phyloP scores from a whole-genome alignment of 2,888 invertebrate species.

The Sarcophaga caerulescens region DNA sequence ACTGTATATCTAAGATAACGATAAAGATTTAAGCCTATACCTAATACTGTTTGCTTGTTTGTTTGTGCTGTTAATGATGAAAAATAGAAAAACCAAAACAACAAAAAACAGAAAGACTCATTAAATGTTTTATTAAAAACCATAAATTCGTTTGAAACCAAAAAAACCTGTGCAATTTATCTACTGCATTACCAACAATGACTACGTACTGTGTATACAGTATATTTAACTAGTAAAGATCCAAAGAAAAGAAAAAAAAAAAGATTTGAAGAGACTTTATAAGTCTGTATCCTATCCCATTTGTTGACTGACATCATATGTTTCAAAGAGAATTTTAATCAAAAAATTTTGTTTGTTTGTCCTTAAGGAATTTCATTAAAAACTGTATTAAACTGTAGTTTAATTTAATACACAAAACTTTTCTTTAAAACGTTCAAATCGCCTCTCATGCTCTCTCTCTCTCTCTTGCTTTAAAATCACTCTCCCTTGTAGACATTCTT shows the following conservation, averaged over 20 bases:
- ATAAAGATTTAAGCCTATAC: neutral
- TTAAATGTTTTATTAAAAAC: slow-evolving; percentile 5
- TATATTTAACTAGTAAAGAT: too few species aligned
- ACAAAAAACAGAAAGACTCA: neutral
- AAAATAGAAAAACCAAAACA: neutral
- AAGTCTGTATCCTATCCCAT: too few species aligned
- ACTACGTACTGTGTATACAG: too few species aligned
- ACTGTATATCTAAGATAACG: neutral
- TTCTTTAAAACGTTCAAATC: neutral
- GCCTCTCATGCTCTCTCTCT: too few species aligned
- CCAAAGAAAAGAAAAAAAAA: too few species aligned
- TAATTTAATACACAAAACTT: slow-evolving; percentile 11
- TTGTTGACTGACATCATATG: too few species aligned
- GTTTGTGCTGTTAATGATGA: neutral
- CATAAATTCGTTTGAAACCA: neutral
- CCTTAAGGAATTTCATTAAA: too few species aligned
- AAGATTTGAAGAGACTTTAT: too few species aligned
- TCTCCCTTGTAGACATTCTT: neutral
- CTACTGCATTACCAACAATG: too few species aligned
- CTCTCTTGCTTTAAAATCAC: neutral
- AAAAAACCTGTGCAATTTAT: neutral
- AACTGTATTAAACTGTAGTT: slow-evolving; percentile 1
- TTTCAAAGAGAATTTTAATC: too few species aligned
- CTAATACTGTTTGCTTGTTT: too few species aligned
- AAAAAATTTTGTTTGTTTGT: too few species aligned